phyloP scores from a whole-genome alignment of 2,797 vertebrate species.

The Oryzias dopingdopingensis region DNA sequence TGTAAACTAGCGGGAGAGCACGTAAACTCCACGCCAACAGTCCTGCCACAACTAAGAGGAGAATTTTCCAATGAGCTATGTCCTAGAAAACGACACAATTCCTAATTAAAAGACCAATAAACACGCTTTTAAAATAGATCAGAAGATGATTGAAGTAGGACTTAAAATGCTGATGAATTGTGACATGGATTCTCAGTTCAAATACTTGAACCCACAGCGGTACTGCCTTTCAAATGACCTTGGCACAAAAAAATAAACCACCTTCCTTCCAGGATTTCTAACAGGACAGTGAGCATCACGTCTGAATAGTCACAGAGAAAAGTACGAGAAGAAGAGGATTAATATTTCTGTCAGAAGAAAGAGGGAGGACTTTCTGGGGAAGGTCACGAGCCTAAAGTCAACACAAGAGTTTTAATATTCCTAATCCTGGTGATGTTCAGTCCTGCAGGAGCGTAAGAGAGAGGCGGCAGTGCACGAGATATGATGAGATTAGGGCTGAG shows the following conservation, averaged over 20 bases:
- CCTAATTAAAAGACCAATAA: no score
- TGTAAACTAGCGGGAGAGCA: no score
- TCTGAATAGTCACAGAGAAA: conserved; percentile 54
- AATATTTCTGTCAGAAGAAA: conserved; percentile 43
- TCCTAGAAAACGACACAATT: no score
- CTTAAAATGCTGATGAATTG: background rate
- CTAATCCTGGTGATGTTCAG: conserved; percentile 67
- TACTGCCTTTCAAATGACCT: conserved; percentile 67
- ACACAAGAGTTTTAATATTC: conserved; percentile 68
- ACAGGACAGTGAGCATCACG: conserved; percentile 49
- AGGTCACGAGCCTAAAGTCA: conserved; percentile 66
- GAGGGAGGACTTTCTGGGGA: conserved; percentile 49
- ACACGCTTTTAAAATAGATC: no score
- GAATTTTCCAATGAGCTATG: no score
- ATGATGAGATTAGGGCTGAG: conserved; percentile 75
- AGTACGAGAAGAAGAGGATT: conserved; percentile 47
- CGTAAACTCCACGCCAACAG: no score
- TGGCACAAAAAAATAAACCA: conserved; percentile 33
- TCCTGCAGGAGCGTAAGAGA: conserved; percentile 32
- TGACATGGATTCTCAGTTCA: conserved; percentile 25
- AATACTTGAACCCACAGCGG: conserved; percentile 33
- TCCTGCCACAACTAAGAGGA: no score
- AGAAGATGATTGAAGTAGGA: background rate
- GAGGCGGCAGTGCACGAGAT: conserved; percentile 51
- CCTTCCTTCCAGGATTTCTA: conserved; percentile 44